phyloP scores from a whole-genome alignment of 92 coral and sea anemone species.

The Virgularia gustaviana region DNA sequence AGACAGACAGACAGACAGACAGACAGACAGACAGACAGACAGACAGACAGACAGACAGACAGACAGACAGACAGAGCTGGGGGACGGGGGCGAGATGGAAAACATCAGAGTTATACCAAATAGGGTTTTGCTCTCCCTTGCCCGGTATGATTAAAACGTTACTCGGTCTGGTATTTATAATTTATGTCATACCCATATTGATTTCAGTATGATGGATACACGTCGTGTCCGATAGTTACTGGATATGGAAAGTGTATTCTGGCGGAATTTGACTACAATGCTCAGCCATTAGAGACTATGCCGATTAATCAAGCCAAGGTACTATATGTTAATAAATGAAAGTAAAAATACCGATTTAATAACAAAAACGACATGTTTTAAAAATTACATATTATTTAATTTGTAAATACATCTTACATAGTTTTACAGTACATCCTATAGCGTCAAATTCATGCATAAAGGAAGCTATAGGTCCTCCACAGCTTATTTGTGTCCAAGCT shows the following conservation, averaged over 20 bases:
- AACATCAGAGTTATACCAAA: too few species aligned
- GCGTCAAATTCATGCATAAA: too few species aligned
- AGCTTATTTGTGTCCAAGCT: too few species aligned
- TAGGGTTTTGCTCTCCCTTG: background rate
- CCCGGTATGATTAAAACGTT: background rate
- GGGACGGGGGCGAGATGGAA: too few species aligned
- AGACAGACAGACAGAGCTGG: too few species aligned
- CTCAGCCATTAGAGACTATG: conserved; percentile 88
- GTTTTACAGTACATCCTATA: too few species aligned
- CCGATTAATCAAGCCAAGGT: conserved; percentile 97
- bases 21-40: too few species aligned
- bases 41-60: too few species aligned
- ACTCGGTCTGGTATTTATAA: background rate
- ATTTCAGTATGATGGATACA: conserved; percentile 92
- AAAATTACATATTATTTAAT: too few species aligned
- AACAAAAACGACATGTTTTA: background rate
- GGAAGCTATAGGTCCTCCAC: too few species aligned
- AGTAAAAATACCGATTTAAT: background rate
- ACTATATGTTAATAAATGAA: background rate
- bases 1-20: too few species aligned
- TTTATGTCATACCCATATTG: background rate
- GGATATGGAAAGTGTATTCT: conserved; percentile 80
- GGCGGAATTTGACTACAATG: conserved; percentile 97
- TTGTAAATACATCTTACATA: too few species aligned
- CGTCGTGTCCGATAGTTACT: conserved; percentile 93